A percentile compares a stretch with the other conserved stretches of the same genome.
phyloP scores from a whole-genome alignment of 92 coral and sea anemone species.

The Heteractis magnifica region DNA sequence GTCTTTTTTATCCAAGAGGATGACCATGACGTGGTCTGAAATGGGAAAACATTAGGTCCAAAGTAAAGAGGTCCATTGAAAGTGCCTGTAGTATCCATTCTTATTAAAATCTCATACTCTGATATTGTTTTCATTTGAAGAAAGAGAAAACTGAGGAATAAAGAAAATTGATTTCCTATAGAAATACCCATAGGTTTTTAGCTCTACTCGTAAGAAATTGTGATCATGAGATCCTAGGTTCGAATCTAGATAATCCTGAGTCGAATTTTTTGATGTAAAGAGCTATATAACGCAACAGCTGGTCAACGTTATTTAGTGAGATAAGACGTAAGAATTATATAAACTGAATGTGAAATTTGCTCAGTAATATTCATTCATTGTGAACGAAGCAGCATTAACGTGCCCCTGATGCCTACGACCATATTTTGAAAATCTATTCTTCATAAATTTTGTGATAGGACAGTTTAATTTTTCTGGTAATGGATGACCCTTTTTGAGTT shows the following conservation, averaged over 20 bases:
- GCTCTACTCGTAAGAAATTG: background rate
- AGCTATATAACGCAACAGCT: background rate
- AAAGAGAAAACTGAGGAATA: background rate
- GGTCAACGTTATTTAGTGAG: background rate
- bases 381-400: background rate
- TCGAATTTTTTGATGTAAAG: background rate
- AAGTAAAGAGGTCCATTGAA: too few species aligned
- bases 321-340: too few species aligned
- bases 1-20: too few species aligned
- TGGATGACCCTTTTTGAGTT: too few species aligned
- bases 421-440: too few species aligned
- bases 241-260: background rate
- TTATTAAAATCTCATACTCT: background rate
- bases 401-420: too few species aligned
- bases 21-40: too few species aligned
- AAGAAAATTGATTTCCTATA: background rate
- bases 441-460: too few species aligned
- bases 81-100: too few species aligned
- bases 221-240: background rate
- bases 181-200: background rate
- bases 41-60: too few species aligned
- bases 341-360: background rate
- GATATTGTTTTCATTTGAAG: background rate
- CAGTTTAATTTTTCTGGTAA: too few species aligned
- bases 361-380: too few species aligned